Conservation (phyloP, 2,888 invertebrate species). For the Drosophila bunnanda region DNA sequence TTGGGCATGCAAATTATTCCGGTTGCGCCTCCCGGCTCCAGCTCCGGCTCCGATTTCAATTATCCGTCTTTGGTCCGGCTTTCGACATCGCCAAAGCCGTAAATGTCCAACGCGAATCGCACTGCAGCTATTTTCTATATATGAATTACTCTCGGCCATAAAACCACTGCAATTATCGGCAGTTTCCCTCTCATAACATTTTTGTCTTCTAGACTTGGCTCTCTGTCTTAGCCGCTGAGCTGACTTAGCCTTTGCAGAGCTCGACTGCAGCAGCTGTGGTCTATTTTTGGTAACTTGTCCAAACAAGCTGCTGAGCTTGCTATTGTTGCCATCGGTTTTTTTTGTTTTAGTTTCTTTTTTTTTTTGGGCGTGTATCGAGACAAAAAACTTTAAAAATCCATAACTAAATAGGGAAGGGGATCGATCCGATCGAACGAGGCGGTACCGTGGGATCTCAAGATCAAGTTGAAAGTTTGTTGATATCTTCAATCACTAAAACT, state of each 20-base stretch:
- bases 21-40: background rate
- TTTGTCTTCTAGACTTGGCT: slow-evolving; percentile 18
- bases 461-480: no score
- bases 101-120: slow-evolving; percentile 66
- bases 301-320: slow-evolving; percentile 60
- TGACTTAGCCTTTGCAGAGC: slow-evolving; percentile 50
- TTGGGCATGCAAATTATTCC: slow-evolving; percentile 50
- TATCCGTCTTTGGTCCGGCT: slow-evolving; percentile 26
- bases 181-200: slow-evolving; percentile 53
- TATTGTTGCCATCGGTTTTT: slow-evolving; percentile 30
- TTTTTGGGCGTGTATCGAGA: slow-evolving; percentile 40
- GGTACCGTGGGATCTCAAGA: slow-evolving; percentile 21
- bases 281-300: slow-evolving; percentile 80
- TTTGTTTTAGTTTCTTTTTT: background rate
- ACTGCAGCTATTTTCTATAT: slow-evolving; percentile 44
- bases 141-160: slow-evolving; percentile 44
- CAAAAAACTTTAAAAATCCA: slow-evolving; percentile 53
- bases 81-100: slow-evolving; percentile 36
- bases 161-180: slow-evolving; percentile 47
- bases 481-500: background rate
- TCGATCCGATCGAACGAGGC: background rate
- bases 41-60: slow-evolving; percentile 26
- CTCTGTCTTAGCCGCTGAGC: slow-evolving; percentile 45
- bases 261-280: slow-evolving; percentile 53
- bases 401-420: slow-evolving; percentile 40